Conservation (phyloP, 30 jellyfish, hydroid and myxozoan genomes). For the Aurelia aurita complex sp. Pacific region DNA sequence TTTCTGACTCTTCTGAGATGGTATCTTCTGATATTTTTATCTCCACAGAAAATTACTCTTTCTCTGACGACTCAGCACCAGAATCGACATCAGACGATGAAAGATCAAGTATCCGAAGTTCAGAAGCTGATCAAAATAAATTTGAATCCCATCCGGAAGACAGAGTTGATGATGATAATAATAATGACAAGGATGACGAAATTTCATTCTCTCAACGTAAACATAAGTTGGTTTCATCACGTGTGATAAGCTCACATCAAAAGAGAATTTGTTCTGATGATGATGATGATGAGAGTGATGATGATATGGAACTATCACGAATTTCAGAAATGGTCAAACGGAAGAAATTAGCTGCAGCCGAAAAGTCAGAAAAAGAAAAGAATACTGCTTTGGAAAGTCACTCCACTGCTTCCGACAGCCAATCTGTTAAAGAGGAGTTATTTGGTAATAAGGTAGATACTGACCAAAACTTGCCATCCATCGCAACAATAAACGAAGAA, state of each 20-base stretch:
- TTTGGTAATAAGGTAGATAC: no score
- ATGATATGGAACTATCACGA: slow-evolving; percentile 29
- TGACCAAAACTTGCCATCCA: no score
- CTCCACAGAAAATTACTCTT: slow-evolving; percentile 15
- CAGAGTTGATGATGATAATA: slow-evolving; percentile 52
- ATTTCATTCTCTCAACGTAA: slow-evolving; percentile 10
- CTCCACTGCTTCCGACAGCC: no score
- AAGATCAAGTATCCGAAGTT: slow-evolving; percentile 14
- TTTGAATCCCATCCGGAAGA: slow-evolving; percentile 15
- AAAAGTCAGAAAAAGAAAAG: slow-evolving; percentile 16
- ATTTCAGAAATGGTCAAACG: slow-evolving; percentile 52
- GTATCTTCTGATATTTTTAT: no score
- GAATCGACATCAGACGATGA: slow-evolving; percentile 64
- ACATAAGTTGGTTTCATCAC: slow-evolving; percentile 17
- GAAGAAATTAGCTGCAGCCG: slow-evolving; percentile 33
- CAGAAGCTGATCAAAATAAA: slow-evolving; percentile 16
- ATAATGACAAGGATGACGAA: slow-evolving; percentile 30
- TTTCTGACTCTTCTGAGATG: no score
- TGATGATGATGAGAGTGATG: slow-evolving; percentile 46
- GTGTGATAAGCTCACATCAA: slow-evolving; percentile 3
- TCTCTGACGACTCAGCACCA: slow-evolving; percentile 23
- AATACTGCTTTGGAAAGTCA: background rate
- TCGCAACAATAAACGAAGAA: background rate
- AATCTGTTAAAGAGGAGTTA: no score
- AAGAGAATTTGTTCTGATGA: slow-evolving; percentile 34